Conservation (phyloP, 1,140 invertebrate genomes). For the Ips nitidus region DNA sequence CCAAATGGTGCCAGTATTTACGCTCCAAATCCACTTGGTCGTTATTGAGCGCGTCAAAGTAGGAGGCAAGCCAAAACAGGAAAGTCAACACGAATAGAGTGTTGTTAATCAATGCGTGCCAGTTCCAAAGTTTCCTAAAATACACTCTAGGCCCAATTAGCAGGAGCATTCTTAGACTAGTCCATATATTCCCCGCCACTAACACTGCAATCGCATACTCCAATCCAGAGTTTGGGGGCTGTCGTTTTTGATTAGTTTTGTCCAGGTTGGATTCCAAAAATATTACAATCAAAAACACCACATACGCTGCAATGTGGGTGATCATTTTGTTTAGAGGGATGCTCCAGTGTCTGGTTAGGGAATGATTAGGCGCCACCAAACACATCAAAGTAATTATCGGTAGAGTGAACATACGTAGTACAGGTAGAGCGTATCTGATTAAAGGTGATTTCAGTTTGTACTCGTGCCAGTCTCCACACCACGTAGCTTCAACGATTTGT, state of each 20-base stretch:
- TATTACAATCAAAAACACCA: slow-evolving; percentile 63
- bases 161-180: slow-evolving; percentile 55
- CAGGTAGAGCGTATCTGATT: slow-evolving; percentile 46
- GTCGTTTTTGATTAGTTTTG: slow-evolving; percentile 56
- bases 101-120: slow-evolving; percentile 55
- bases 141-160: slow-evolving; percentile 56
- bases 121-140: slow-evolving; percentile 58
- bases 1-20: slow-evolving; percentile 69
- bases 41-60: slow-evolving; percentile 52
- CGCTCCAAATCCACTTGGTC: slow-evolving; percentile 57
- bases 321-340: slow-evolving; percentile 62
- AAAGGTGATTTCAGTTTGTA: slow-evolving; percentile 55
- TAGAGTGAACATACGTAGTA: slow-evolving; percentile 53
- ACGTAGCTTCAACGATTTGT: slow-evolving; percentile 54
- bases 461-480: slow-evolving; percentile 60
- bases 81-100: slow-evolving; percentile 55
- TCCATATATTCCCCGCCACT: slow-evolving; percentile 54
- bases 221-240: slow-evolving; percentile 57
- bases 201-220: slow-evolving; percentile 54
- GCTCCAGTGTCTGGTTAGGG: slow-evolving; percentile 51
- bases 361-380: slow-evolving; percentile 51
- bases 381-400: slow-evolving; percentile 55
- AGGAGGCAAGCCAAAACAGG: slow-evolving; percentile 56
- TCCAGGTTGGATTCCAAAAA: slow-evolving; percentile 60
- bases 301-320: slow-evolving; percentile 61